These are phyloP conservation scores for Semaprochilodus insignis DNA, from an alignment of 2,797 vertebrate species.

Conservation along the genomic window DNA sequence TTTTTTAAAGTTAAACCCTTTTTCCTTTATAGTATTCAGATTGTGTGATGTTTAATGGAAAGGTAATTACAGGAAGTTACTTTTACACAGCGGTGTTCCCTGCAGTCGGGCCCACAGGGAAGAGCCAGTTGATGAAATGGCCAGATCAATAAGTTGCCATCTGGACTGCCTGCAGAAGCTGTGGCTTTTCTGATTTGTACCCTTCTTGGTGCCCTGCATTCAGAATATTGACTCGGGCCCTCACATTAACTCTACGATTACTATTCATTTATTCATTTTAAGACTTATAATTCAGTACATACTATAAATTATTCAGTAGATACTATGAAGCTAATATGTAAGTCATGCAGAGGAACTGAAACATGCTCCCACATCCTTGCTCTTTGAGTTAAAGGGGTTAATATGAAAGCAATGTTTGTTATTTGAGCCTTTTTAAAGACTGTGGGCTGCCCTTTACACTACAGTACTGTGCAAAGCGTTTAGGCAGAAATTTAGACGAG, in stretches of 20 bases:
- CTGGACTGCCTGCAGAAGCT: constrained; percentile 7
- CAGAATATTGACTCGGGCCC: neutral
- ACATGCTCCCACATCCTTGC: neutral
- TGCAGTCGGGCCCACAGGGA: neutral
- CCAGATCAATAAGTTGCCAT: constrained; percentile 35
- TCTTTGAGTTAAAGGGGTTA: neutral
- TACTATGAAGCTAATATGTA: neutral
- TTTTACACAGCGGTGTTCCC: neutral
- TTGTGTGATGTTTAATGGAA: neutral
- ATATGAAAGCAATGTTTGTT: neutral
- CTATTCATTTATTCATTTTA: neutral
- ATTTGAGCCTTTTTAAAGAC: too few relatives aligned
- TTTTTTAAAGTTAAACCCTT: too few relatives aligned
- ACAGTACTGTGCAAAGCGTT: too few relatives aligned
- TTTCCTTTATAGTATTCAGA: neutral
- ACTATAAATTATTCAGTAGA: neutral
- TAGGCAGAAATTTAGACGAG: too few relatives aligned
- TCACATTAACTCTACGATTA: neutral
- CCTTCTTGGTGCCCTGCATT: neutral
- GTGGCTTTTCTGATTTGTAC: constrained; percentile 1
- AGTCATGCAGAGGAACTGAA: neutral
- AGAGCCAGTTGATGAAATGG: constrained; percentile 24
- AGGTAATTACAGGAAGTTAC: neutral
- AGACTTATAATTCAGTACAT: neutral
- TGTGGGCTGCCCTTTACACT: too few relatives aligned